These are phyloP conservation scores for Felis chaus DNA, from an alignment of 2,113 vertebrate species.

Conservation along the genomic window DNA sequence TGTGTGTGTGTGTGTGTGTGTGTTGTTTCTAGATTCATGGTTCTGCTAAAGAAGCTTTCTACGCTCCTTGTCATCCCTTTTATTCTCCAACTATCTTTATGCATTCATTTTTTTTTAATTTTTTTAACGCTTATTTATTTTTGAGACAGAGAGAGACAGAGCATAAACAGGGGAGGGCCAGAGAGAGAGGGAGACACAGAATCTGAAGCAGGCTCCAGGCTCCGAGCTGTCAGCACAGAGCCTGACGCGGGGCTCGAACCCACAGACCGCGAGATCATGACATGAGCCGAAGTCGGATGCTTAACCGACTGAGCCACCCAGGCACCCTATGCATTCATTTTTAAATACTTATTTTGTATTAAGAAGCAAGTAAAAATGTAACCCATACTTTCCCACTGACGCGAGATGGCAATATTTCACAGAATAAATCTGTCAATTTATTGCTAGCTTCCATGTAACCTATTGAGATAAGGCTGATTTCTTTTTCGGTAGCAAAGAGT, in stretches of 20 bases:
- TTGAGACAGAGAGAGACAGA: too few relatives aligned
- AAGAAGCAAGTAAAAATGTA: neutral
- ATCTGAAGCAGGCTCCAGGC: too few relatives aligned
- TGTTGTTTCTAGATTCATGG: neutral
- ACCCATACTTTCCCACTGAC: neutral
- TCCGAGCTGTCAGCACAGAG: too few relatives aligned
- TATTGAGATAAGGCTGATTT: neutral
- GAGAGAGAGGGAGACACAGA: too few relatives aligned
- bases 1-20: neutral
- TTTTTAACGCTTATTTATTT: too few relatives aligned
- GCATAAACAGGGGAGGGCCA: too few relatives aligned
- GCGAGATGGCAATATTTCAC: neutral
- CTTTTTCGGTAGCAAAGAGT: neutral
- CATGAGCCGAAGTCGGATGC: too few relatives aligned
- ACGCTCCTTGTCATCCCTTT: neutral
- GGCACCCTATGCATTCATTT: neutral
- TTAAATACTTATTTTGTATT: neutral
- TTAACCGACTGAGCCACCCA: too few relatives aligned
- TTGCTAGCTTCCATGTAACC: neutral
- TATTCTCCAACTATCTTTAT: neutral
- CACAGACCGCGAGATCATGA: too few relatives aligned
- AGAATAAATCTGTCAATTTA: neutral
- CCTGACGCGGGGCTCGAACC: too few relatives aligned
- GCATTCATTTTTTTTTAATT: neutral
- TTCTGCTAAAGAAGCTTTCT: neutral